phyloP scores from a whole-genome alignment of 2,888 invertebrate genomes.

The Cremastobaeus sp. region DNA sequence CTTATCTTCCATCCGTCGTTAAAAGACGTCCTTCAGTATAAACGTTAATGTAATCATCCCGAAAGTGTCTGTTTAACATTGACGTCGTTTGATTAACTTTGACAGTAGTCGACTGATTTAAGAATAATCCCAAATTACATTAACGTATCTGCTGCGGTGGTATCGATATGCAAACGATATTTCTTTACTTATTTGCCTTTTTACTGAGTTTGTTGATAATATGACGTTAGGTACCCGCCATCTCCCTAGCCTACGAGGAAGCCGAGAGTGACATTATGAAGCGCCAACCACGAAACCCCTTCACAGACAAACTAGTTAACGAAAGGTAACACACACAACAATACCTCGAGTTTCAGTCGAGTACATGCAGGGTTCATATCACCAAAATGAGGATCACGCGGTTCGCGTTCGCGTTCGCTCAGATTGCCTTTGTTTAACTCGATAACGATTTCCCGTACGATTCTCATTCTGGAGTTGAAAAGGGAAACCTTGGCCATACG shows the following conservation, averaged over 20 bases:
- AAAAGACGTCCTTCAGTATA: slow-evolving; percentile 56
- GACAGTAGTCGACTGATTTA: not conserved
- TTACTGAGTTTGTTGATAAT: slow-evolving; percentile 77
- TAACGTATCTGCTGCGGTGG: slow-evolving; percentile 60
- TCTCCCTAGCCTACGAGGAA: slow-evolving; percentile 92
- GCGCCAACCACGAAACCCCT: slow-evolving; percentile 89
- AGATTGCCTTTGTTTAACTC: not conserved
- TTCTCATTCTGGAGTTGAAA: slow-evolving; percentile 31
- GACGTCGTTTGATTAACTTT: not conserved
- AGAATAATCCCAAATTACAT: slow-evolving; percentile 10
- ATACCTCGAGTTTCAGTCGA: slow-evolving; percentile 58
- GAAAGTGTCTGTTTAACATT: too few species aligned
- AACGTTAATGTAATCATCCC: slow-evolving; percentile 49
- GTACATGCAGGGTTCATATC: slow-evolving; percentile 54
- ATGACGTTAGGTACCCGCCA: slow-evolving; percentile 84
- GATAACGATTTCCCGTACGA: too few species aligned
- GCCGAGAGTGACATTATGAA: slow-evolving; percentile 94
- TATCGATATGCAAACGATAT: slow-evolving; percentile 62
- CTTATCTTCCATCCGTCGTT: slow-evolving; percentile 64
- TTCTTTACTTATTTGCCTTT: slow-evolving; percentile 65
- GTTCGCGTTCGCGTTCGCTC: not conserved
- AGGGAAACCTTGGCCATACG: slow-evolving; percentile 35
- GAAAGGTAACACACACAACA: slow-evolving; percentile 81
- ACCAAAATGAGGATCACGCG: slow-evolving; percentile 32
- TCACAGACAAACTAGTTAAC: slow-evolving; percentile 91